Evolutionary conservation across 2,113 vertebrate species (phyloP).

Genomic region (Setophaga kirtlandii): DNA sequence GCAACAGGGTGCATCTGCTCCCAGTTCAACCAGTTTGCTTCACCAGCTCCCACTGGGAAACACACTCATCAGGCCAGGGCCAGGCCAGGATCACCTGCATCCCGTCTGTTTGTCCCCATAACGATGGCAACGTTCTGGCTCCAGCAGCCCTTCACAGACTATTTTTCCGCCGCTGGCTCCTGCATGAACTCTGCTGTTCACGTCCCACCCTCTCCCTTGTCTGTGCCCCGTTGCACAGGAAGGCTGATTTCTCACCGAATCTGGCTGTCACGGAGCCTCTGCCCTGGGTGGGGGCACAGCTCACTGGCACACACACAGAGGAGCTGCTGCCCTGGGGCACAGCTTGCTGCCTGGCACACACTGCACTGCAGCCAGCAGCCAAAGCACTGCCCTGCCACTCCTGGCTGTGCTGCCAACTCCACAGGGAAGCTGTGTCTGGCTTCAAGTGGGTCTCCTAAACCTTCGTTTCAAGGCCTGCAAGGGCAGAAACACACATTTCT

Average conservation of each 20-base stretch:
- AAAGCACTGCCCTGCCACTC: not conserved
- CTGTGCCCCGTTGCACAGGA: constrained; percentile 16
- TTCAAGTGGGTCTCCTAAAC: not conserved
- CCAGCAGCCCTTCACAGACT: not conserved
- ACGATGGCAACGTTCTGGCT: constrained; percentile 36
- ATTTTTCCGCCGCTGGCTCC: constrained; percentile 47
- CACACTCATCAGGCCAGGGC: not conserved
- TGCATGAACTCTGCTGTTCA: not conserved
- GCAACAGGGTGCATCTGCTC: constrained; percentile 43
- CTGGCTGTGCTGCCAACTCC: not conserved
- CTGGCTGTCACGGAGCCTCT: not conserved
- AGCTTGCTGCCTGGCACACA: not conserved
- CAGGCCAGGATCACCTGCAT: not conserved
- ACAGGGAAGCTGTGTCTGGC: not conserved
- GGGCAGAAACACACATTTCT: not conserved
- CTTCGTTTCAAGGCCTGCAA: not conserved
- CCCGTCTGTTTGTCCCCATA: constrained; percentile 31
- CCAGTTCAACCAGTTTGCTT: not conserved
- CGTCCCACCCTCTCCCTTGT: constrained; percentile 56
- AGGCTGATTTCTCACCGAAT: not conserved
- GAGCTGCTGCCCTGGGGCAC: not conserved
- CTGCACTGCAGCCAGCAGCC: not conserved
- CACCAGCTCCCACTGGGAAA: not conserved
- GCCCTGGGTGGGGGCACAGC: not conserved
- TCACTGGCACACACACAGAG: not conserved